Conservation (phyloP, 2,113 vertebrate species). For the Probosciger aterrimus region DNA sequence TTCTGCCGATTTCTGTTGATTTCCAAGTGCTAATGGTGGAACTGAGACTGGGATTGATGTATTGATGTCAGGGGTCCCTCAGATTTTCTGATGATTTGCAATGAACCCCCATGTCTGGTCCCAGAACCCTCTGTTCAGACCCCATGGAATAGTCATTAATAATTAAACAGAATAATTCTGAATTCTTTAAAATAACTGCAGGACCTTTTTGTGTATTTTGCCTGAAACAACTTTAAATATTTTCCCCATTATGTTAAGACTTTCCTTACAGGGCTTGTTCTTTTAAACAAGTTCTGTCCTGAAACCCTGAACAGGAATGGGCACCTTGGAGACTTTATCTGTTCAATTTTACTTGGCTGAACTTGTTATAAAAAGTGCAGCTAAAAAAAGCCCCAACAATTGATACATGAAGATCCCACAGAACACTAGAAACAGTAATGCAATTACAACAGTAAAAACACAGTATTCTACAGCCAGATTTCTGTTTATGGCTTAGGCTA, state of each 20-base stretch:
- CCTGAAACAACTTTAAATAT: conserved; percentile 39
- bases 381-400: neutral
- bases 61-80: neutral
- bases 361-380: conserved; percentile 55
- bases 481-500: neutral
- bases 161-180: neutral
- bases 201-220: neutral
- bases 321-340: conserved; percentile 58
- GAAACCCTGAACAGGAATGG: conserved; percentile 55
- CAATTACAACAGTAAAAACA: neutral
- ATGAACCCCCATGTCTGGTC: neutral
- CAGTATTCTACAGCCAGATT: neutral
- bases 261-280: conserved; percentile 48
- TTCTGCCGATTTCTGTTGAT: neutral
- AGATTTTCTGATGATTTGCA: neutral
- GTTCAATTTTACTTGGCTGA: conserved; percentile 64
- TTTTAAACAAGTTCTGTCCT: conserved; percentile 72
- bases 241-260: conserved; percentile 14
- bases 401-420: neutral
- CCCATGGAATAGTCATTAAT: neutral
- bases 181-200: neutral
- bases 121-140: neutral
- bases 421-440: neutral
- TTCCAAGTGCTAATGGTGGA: neutral
- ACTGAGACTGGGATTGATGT: neutral